These are phyloP conservation scores for Arothron firmamentum DNA, from an alignment of 2,113 vertebrate species.

Conservation along the genomic window DNA sequence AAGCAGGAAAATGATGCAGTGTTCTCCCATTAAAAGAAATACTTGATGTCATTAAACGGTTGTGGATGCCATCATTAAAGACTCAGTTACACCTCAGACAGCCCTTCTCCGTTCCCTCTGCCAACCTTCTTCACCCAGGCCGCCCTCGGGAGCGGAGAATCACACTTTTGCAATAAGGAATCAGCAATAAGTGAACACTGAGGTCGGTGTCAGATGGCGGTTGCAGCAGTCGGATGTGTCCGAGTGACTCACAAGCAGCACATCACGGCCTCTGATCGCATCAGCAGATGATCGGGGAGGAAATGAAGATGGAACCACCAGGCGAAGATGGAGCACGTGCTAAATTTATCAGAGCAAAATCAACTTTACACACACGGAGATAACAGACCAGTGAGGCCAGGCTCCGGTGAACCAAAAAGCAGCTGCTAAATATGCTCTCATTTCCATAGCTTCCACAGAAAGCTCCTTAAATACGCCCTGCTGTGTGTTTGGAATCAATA, in stretches of 20 bases:
- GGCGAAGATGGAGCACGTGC: constrained; percentile 29
- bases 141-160: too few species aligned
- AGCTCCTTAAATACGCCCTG: not conserved
- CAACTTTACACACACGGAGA: not conserved
- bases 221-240: not conserved
- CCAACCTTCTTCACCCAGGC: too few species aligned
- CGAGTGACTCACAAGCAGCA: constrained; percentile 28
- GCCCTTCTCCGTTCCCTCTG: constrained; percentile 49
- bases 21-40: not conserved
- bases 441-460: not conserved
- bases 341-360: constrained; percentile 36
- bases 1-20: not conserved
- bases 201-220: constrained; percentile 36
- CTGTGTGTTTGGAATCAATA: not conserved
- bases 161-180: too few species aligned
- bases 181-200: constrained; percentile 20
- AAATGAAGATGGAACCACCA: constrained; percentile 50
- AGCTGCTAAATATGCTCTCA: too few species aligned
- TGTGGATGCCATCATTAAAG: constrained; percentile 63
- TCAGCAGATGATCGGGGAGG: constrained; percentile 45
- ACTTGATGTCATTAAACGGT: constrained; percentile 61
- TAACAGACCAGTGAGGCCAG: not conserved
- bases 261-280: constrained; percentile 52
- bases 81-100: constrained; percentile 68
- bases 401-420: too few species aligned